Evolutionary conservation across 92 coral and sea anemone genomes (phyloP).

Genomic region (Diadumene lineata): DNA sequence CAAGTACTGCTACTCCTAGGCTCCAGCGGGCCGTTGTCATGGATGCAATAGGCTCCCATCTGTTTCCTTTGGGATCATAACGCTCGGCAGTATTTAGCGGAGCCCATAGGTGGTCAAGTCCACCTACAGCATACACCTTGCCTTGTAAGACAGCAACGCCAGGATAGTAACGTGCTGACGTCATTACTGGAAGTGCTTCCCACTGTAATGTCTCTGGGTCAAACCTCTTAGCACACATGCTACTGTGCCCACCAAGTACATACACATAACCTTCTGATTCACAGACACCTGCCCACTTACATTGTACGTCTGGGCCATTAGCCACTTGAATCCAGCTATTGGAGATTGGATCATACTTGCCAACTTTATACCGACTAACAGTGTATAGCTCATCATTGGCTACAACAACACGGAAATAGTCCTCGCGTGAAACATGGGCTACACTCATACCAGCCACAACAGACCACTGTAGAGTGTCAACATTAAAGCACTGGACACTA

Average conservation of each 20-base stretch:
- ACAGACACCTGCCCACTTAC: constrained; percentile 99
- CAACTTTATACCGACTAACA: constrained; percentile 97
- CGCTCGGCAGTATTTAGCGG: constrained; percentile 93
- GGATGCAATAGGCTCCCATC: constrained; percentile 88
- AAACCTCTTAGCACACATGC: constrained; percentile 97
- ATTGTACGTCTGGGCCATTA: constrained; percentile 97
- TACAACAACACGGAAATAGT: constrained; percentile 92
- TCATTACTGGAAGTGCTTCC: constrained; percentile 90
- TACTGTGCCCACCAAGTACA: constrained; percentile 98
- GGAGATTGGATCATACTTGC: constrained; percentile 95
- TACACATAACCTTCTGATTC: constrained; percentile 89
- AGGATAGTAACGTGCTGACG: constrained; percentile 96
- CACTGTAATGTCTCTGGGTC: constrained; percentile 86
- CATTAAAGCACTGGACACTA: constrained; percentile 98
- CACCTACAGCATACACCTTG: constrained; percentile 97
- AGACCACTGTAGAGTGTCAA: constrained; percentile 96
- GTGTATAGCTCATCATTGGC: constrained; percentile 94
- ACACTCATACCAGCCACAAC: constrained; percentile 95
- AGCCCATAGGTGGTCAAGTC: constrained; percentile 97
- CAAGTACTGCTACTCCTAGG: constrained; percentile 96
- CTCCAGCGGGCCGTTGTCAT: constrained; percentile 98
- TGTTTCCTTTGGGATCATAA: constrained; percentile 70
- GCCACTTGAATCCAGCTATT: constrained; percentile 95
- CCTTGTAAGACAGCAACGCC: constrained; percentile 95
- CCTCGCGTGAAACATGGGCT: constrained; percentile 96